Evolutionary conservation across 2,113 vertebrate genomes (phyloP).

Genomic region (Cyphomyrus discorhynchus): DNA sequence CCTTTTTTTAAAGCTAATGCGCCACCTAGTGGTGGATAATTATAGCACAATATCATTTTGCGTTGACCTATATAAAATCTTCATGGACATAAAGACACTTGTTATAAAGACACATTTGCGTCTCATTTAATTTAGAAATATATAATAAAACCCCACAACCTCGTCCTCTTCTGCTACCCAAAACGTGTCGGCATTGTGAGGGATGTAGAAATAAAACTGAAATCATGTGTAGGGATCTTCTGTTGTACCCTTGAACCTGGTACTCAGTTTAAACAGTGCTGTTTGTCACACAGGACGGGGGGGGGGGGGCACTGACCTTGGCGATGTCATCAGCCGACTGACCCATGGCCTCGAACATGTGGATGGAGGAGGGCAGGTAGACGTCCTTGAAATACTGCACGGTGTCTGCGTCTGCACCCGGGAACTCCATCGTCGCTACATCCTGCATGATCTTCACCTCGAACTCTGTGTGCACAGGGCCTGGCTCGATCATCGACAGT

Average conservation of each 20-base stretch:
- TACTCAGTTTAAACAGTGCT: not conserved
- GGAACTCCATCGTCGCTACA: constrained; percentile 65
- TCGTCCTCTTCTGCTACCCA: not conserved
- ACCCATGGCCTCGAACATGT: constrained; percentile 70
- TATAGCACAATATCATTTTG: not conserved
- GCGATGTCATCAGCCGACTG: constrained; percentile 68
- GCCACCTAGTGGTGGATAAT: constrained; percentile 6
- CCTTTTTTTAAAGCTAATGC: not conserved
- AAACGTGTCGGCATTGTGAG: not conserved
- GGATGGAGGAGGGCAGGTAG: constrained; percentile 66
- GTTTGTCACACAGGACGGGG: not conserved
- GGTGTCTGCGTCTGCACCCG: constrained; percentile 61
- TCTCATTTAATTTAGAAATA: not conserved
- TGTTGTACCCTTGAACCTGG: not conserved
- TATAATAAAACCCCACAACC: not conserved
- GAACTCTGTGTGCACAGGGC: constrained; percentile 73
- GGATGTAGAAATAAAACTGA: not conserved
- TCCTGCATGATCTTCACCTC: constrained; percentile 73
- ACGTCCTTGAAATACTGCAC: constrained; percentile 70
- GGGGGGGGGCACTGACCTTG: constrained; percentile 48
- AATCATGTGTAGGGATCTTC: not conserved
- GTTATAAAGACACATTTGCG: not conserved
- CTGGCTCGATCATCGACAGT: constrained; percentile 71
- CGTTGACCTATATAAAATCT: not conserved
- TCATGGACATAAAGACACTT: not conserved